Percentiles rank a stretch among this genome's conserved stretches.
These are phyloP conservation scores for Metridium senile DNA, from an alignment of 92 coral and sea anemone genomes.

Conservation along the genomic window DNA sequence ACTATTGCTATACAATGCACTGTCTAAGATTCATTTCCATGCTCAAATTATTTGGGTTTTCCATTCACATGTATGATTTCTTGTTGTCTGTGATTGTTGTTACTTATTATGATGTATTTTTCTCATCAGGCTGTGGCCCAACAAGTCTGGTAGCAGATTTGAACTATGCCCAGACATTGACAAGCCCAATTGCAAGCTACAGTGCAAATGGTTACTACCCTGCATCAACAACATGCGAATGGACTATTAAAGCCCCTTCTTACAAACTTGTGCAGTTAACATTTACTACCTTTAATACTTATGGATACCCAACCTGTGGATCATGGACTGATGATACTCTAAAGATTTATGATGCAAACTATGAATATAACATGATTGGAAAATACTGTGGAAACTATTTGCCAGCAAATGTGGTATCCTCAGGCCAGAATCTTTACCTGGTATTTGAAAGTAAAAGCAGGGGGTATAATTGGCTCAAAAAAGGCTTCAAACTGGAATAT, in stretches of 20 bases:
- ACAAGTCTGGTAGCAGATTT: background rate
- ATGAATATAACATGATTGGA: slow-evolving; percentile 39
- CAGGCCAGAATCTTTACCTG: slow-evolving; percentile 26
- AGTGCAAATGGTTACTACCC: background rate
- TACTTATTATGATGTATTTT: background rate
- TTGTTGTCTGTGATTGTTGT: too few relatives aligned
- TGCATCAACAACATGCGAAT: background rate
- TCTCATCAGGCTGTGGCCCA: background rate
- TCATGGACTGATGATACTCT: background rate
- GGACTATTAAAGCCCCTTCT: background rate
- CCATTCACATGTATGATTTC: too few relatives aligned
- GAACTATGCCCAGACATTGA: background rate
- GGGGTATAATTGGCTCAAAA: background rate
- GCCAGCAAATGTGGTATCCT: slow-evolving; percentile 53
- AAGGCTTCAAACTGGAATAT: background rate
- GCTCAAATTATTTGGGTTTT: too few relatives aligned
- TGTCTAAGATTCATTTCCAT: too few relatives aligned
- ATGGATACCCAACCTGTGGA: background rate
- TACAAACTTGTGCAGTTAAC: background rate
- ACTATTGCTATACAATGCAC: too few relatives aligned
- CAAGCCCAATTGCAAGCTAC: background rate
- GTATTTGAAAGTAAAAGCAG: slow-evolving; percentile 20
- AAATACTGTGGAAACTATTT: slow-evolving; percentile 53
- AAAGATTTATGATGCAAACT: background rate
- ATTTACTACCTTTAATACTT: background rate